Evolutionary conservation across 2,113 vertebrate species (phyloP), one percentile per base, ranked within the genome.

Genomic region (Atherinomorus stipes): DNA sequence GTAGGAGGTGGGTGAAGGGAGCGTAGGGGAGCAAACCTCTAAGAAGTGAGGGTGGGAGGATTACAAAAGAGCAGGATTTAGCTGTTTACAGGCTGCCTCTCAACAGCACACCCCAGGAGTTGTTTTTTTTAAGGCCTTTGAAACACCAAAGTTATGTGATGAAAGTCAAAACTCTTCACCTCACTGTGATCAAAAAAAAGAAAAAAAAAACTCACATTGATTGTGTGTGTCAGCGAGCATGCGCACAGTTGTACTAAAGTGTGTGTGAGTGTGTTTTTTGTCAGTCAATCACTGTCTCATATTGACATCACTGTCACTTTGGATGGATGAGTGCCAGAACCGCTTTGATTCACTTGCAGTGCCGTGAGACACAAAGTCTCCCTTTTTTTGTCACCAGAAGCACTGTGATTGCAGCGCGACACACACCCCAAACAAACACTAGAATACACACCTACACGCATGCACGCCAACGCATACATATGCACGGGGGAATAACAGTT

Each of bases 321-420:
- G 84, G 86, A 90, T 90, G 86, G 84, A 88, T 91, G 90, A 87
- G 81, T 88, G 90, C 83, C 79, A 90, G 84, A 76, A 84, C 71
- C 81, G 5, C 78, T 90, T 90, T 89, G 89, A 88, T 91, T 93
- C 85, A 74, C 83, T 83, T 72, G 78, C 59, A 87, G 73, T 76
- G 83, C 84, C 78, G 81, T 84, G 83, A 84, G 86, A 83, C 81
- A 80, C 78, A 83, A 85, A 87, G 90, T 84, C 86, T 92, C 84
- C 84, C 83, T 90, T 80, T 90, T 65, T 78, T 86, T 90, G 88
- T 92, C 89, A 91, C 74, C 81, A 59, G 78, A 74, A 69, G 73
- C 72, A 75, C 58, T 83, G 78, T 82, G 87, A 90, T 84, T 84
- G 81, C 85, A 81, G 88, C 76, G 78, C 80, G 78, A 85, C 67